Percentiles rank a stretch among this genome's conserved stretches.
phyloP scores from a whole-genome alignment of 2,888 invertebrate genomes.

The Tenthredo livida region DNA sequence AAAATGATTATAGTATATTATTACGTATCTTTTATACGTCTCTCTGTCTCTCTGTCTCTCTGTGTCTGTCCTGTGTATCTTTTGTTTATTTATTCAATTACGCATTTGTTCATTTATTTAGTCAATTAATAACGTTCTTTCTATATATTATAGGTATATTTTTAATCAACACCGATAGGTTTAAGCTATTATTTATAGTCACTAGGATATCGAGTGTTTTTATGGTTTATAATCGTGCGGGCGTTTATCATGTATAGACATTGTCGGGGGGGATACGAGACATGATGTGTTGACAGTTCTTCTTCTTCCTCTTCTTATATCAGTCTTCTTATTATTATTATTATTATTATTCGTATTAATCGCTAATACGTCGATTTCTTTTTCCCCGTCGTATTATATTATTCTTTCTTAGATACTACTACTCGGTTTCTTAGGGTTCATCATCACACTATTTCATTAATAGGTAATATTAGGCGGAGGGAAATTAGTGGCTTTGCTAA shows the following conservation, averaged over 20 bases:
- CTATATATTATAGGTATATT: not conserved
- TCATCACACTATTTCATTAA: constrained; percentile 27
- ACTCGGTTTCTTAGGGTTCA: not conserved
- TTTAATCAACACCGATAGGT: not conserved
- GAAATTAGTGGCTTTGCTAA: constrained; percentile 34
- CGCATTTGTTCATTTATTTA: not conserved
- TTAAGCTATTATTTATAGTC: constrained; percentile 41
- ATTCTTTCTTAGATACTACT: not conserved
- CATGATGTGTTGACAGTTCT: constrained; percentile 40
- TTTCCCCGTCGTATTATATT: not conserved
- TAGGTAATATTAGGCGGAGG: not conserved
- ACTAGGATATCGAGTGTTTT: constrained; percentile 42
- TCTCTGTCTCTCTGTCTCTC: not conserved
- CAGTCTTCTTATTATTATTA: not conserved
- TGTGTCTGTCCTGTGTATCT: not conserved
- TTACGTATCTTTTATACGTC: not conserved
- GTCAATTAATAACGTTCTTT: constrained; percentile 2
- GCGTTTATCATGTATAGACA: constrained; percentile 6
- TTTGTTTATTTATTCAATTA: not conserved
- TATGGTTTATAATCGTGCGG: not conserved
- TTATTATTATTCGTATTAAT: not conserved
- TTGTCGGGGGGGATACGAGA: not conserved
- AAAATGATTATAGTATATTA: not conserved
- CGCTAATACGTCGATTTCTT: not conserved
- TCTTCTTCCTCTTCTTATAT: not conserved